Base-by-base conservation (phyloP, 2,888 invertebrate genomes). In the Drosophila nr. perissopoda region DNA sequence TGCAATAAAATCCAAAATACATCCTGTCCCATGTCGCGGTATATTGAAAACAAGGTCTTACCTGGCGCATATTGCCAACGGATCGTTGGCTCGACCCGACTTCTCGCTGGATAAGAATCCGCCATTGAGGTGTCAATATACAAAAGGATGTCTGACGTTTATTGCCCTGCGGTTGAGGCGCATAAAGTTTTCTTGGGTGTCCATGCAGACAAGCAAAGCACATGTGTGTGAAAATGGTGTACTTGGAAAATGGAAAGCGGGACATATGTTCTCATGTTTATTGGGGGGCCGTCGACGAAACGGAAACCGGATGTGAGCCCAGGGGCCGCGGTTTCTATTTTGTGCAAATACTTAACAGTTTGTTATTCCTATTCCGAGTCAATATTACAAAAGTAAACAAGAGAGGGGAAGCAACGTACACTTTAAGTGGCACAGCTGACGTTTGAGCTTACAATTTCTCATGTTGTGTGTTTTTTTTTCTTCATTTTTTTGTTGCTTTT, bases 141-240 rank as follows among this genome's bases (percentile, higher is more conserved):
- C 89, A 90, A 90, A 90, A 84, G 82, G 80, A 80, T 78, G 80
- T 71, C 85, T 86, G 85, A 86, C 89, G 76, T 89, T 84, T 86
- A 86, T 86, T 86, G 90, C 83, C 85, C 80, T 68, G 73, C 78
- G 71, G 74, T 71, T 72, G 72, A 59, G 76, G 69, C 73, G 68
- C 65, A 77, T 38, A 85, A 85, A 77, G 60, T 83, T 78, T 73
- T 31, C 42, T 69, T 73, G 60, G 57, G 42, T 18, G 69, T 51
- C 62, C 64, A 69, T 48, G 62, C 59, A 59, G 71, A 54, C 69
- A 67, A 58, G 71, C 52, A 62, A 66, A 48, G n/a, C 57, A 62
- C 42, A 60, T 65, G 60, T 54, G 68, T 63, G 69, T 66, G 65
- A 36, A 68, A 69, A 61, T 49, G 53, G 53, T 76, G 48, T 67